Conservation (phyloP, 2,113 vertebrate genomes). For the Vulpes ferrilata region DNA sequence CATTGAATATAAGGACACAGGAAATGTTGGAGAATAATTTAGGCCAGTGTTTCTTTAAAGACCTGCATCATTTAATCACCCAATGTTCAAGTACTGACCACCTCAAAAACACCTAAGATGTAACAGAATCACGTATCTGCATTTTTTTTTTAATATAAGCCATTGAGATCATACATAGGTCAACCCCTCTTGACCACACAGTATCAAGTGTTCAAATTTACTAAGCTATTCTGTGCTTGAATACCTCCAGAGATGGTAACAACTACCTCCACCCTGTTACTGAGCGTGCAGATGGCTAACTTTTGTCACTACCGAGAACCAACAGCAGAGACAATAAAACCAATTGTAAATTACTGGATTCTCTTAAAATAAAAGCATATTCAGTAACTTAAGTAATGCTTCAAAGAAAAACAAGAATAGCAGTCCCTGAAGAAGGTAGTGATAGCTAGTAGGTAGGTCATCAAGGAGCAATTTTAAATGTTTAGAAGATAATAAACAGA, state of each 20-base stretch:
- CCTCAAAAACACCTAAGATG: background rate
- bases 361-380: no score
- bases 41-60: background rate
- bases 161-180: fast-evolving
- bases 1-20: no score
- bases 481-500: background rate
- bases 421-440: background rate
- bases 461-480: background rate
- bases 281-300: background rate
- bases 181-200: background rate
- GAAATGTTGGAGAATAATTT: fast-evolving
- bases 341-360: background rate
- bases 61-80: background rate
- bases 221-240: background rate
- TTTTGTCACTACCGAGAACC: background rate
- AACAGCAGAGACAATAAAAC: background rate
- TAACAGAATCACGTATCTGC: fast-evolving
- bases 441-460: background rate
- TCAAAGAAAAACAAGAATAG: background rate
- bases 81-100: background rate
- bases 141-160: no score
- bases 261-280: background rate
- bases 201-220: background rate
- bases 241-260: background rate
- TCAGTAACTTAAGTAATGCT: background rate